A percentile compares a stretch with the other conserved stretches of the same genome.
phyloP scores from a whole-genome alignment of 2,797 vertebrate genomes.

The Manis javanica region DNA sequence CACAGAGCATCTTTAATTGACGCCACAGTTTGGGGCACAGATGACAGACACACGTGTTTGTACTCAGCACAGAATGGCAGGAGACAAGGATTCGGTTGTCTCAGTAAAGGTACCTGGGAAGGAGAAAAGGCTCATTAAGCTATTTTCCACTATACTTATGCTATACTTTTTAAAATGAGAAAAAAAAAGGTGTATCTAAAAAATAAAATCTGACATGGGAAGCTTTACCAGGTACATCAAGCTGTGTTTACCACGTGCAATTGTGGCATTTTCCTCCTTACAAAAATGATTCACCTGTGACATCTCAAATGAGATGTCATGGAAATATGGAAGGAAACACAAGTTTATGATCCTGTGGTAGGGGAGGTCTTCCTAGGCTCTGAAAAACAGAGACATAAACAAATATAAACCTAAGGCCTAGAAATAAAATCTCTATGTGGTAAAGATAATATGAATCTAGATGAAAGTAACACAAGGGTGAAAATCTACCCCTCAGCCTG shows the following conservation, averaged over 20 bases:
- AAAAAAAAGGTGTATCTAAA: not conserved
- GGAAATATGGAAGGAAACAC: not conserved
- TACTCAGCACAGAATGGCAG: not conserved
- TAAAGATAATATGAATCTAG: not conserved
- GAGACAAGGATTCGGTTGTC: not conserved
- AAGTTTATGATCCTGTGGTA: not conserved
- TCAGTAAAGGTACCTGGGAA: not conserved
- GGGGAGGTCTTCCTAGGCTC: not conserved
- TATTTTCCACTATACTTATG: not conserved
- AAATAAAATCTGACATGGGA: not conserved
- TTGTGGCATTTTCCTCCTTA: not conserved
- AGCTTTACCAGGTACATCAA: not conserved
- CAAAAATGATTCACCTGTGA: not conserved
- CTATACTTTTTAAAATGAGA: not conserved
- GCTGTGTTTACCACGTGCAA: not conserved
- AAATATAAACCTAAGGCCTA: not conserved
- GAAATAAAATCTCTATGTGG: not conserved
- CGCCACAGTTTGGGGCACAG: not conserved
- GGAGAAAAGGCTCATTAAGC: not conserved
- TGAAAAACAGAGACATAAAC: not conserved
- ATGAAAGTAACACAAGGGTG: not conserved
- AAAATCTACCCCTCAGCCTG: too few relatives aligned
- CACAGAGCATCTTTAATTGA: not conserved
- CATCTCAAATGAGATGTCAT: not conserved
- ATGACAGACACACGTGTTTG: not conserved